Evolutionary conservation across 2,113 vertebrate genomes (phyloP).

Genomic region (Raja brachyura): DNA sequence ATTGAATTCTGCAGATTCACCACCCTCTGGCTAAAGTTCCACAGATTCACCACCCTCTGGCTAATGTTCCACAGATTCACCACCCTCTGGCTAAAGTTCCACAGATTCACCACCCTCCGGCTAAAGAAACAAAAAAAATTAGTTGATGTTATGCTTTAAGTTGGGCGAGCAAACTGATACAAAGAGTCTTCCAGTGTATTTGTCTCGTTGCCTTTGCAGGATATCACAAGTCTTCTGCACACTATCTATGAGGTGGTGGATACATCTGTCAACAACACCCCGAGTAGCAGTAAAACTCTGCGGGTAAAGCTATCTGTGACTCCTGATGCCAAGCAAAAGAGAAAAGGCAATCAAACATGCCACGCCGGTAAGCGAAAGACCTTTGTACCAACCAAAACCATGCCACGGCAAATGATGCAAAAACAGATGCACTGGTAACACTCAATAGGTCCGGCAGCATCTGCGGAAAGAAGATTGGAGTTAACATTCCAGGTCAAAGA

Average conservation of each 20-base stretch:
- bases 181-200: not conserved
- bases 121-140: not conserved
- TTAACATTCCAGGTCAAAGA: too few species aligned
- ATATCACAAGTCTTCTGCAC: slow-evolving; percentile 93
- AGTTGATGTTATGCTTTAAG: not conserved
- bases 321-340: slow-evolving; percentile 83
- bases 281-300: slow-evolving; percentile 88
- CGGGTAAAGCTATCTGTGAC: slow-evolving; percentile 90
- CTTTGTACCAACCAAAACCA: not conserved
- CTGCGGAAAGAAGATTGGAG: too few species aligned
- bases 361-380: slow-evolving; percentile 61
- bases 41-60: too few species aligned
- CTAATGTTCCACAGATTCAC: too few species aligned
- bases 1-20: too few species aligned
- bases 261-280: slow-evolving; percentile 91
- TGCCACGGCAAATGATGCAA: not conserved
- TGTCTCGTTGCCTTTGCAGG: slow-evolving; percentile 55
- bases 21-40: too few species aligned
- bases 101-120: too few species aligned
- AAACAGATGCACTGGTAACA: too few species aligned
- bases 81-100: too few species aligned
- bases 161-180: not conserved
- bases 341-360: slow-evolving; percentile 68
- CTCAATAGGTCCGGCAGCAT: too few species aligned
- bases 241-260: slow-evolving; percentile 98